Evolutionary conservation across 2,113 vertebrate genomes (phyloP).

Genomic region (Platysternon megacephalum): DNA sequence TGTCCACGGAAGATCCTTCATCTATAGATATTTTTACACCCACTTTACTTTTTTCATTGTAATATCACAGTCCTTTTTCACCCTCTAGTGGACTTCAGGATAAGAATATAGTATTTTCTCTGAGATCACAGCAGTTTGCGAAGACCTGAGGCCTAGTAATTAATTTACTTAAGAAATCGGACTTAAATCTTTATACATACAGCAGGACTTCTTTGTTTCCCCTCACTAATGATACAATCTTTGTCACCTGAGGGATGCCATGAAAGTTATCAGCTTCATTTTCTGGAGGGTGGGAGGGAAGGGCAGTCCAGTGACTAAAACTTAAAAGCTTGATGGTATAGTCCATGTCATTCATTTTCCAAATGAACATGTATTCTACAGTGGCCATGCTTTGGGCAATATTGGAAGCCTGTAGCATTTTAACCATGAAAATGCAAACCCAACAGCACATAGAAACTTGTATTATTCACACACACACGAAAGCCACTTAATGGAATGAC

Average conservation of each 20-base stretch:
- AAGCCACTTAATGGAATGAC: background rate
- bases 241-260: background rate
- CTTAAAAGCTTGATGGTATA: background rate
- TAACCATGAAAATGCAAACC: background rate
- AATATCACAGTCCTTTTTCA: background rate
- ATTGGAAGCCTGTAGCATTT: background rate
- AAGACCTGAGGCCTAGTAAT: background rate
- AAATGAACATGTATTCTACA: rapidly evolving
- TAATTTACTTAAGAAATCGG: background rate
- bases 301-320: background rate
- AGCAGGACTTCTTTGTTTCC: background rate
- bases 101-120: background rate
- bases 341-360: background rate
- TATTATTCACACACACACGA: background rate
- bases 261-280: background rate
- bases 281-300: background rate
- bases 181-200: background rate
- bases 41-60: background rate
- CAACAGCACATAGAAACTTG: background rate
- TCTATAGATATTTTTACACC: background rate
- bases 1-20: background rate
- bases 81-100: background rate
- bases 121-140: background rate
- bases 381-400: background rate
- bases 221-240: background rate